A percentile compares a stretch with the other conserved stretches of the same genome.
phyloP scores from a whole-genome alignment of 1,140 invertebrate genomes.

The Augochlora pura region DNA sequence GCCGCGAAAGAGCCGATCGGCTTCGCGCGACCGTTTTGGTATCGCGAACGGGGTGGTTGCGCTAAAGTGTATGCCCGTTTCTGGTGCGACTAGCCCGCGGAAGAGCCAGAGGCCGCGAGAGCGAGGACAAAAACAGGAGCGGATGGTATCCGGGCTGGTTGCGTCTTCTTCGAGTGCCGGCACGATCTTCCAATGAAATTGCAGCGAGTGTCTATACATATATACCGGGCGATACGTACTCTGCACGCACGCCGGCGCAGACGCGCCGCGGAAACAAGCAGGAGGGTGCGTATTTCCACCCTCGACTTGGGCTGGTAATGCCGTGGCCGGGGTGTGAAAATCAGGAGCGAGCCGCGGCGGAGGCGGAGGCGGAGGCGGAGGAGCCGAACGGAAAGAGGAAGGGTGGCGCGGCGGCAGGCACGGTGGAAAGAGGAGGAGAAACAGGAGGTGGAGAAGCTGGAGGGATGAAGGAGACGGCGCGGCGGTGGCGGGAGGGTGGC shows the following conservation, averaged over 20 bases:
- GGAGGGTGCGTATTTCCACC: conserved; percentile 62
- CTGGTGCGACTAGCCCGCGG: background rate
- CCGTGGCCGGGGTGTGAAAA: conserved; percentile 77
- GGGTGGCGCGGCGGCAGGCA: conserved; percentile 9
- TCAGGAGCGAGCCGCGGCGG: conserved; percentile 68
- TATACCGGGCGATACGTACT: conserved; percentile 41
- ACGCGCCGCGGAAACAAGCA: conserved; percentile 51
- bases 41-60: conserved; percentile 4
- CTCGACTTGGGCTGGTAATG: conserved; percentile 66
- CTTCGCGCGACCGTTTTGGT: conserved; percentile 55
- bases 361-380: conserved; percentile 34
- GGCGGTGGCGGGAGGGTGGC: background rate
- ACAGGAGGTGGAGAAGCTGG: conserved; percentile 17
- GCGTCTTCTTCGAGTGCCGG: conserved; percentile 58
- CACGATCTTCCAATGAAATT: conserved; percentile 75
- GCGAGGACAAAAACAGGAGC: conserved; percentile 15
- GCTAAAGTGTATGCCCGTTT: conserved; percentile 38
- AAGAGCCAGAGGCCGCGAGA: background rate
- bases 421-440: conserved; percentile 1
- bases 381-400: conserved; percentile 34
- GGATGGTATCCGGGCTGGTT: conserved; percentile 11
- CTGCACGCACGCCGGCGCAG: conserved; percentile 56
- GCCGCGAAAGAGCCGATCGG: conserved; percentile 22
- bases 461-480: conserved; percentile 26
- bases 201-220: conserved; percentile 48